Evolutionary conservation across 2,797 vertebrate genomes (phyloP).

Genomic region (Eleutherodactylus coqui): DNA sequence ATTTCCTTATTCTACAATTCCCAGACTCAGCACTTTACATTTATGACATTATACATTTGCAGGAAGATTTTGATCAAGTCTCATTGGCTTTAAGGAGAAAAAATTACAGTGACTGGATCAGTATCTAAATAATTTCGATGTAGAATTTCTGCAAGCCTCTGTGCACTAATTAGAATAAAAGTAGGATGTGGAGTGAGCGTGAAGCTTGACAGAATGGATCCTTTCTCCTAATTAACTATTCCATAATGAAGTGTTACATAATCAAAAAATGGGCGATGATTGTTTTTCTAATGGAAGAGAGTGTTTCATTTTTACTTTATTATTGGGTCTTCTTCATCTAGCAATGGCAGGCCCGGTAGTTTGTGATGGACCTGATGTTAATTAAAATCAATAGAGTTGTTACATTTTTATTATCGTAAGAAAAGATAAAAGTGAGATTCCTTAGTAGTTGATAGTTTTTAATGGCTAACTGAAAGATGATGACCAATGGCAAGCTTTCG

Average conservation of each 20-base stretch:
- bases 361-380: neutral
- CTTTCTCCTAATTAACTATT: neutral
- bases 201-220: neutral
- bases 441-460: too few species aligned
- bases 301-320: neutral
- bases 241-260: neutral
- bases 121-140: conserved; percentile 32
- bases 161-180: conserved; percentile 9
- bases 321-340: neutral
- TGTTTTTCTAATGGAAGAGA: neutral
- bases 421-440: too few species aligned
- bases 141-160: conserved; percentile 24
- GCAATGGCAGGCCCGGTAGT: neutral
- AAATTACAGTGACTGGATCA: neutral
- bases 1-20: neutral
- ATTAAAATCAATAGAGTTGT: neutral
- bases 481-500: too few species aligned
- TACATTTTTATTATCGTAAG: neutral
- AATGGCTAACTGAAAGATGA: too few species aligned
- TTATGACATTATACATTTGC: neutral
- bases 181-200: neutral
- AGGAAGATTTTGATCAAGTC: neutral
- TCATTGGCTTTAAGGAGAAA: conserved; percentile 2
- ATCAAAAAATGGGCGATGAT: neutral
- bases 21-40: conserved; percentile 9